Conservation (phyloP, 2,113 vertebrate genomes). For the Orientallactaga bullata region DNA sequence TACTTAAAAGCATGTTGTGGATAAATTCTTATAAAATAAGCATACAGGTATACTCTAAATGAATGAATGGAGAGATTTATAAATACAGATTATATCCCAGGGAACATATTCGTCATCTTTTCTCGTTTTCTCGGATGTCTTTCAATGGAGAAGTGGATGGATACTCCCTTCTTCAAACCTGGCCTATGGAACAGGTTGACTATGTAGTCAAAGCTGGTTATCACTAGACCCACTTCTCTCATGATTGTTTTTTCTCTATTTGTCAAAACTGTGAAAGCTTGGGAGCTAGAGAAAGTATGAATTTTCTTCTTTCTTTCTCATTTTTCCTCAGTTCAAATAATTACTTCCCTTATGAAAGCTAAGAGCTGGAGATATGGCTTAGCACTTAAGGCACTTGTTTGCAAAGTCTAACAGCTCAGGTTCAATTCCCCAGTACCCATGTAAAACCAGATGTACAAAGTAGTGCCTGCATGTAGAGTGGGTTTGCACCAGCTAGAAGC, state of each 20-base stretch:
- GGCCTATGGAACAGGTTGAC: background rate
- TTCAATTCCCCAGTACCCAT: no score
- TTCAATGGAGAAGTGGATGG: background rate
- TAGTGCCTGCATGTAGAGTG: no score
- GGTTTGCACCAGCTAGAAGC: no score
- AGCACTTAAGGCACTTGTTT: no score
- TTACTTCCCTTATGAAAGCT: background rate
- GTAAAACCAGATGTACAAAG: no score
- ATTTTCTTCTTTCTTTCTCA: background rate
- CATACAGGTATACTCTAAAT: background rate
- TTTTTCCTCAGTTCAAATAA: background rate
- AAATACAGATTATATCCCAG: background rate
- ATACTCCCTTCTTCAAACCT: background rate
- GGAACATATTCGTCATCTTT: background rate
- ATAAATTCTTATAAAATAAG: constrained; percentile 20
- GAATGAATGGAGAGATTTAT: background rate
- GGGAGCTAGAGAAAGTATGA: background rate
- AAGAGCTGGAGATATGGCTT: no score
- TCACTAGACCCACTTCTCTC: background rate
- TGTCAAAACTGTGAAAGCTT: background rate
- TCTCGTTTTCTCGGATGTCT: background rate
- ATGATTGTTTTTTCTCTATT: background rate
- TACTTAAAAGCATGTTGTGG: background rate
- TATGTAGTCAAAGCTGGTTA: background rate
- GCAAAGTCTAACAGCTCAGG: no score